phyloP scores from a whole-genome alignment of 1,140 invertebrate species.

The Octopus sinensis region DNA sequence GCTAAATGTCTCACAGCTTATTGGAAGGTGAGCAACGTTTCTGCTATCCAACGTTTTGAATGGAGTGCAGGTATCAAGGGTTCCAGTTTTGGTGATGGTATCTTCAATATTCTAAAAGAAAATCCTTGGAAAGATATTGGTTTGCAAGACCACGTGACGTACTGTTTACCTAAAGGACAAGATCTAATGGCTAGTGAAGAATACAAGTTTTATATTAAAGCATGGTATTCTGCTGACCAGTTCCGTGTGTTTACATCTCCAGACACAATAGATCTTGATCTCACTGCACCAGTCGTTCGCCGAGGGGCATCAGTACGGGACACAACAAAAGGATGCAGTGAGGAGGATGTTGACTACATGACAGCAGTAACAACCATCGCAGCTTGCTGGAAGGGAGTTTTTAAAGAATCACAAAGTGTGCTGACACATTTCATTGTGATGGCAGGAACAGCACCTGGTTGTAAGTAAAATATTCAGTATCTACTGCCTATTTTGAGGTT shows the following conservation, averaged over 20 bases:
- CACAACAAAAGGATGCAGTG: slow-evolving; percentile 18
- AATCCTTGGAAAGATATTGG: slow-evolving; percentile 34
- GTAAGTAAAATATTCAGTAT: slow-evolving; percentile 15
- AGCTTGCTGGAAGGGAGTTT: slow-evolving; percentile 34
- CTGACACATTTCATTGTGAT: slow-evolving; percentile 23
- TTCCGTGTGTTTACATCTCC: slow-evolving; percentile 23
- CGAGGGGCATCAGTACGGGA: slow-evolving; percentile 28
- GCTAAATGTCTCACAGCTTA: slow-evolving; percentile 27
- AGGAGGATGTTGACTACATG: slow-evolving; percentile 31
- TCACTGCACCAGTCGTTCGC: slow-evolving; percentile 24
- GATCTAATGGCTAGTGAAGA: slow-evolving; percentile 14
- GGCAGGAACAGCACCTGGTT: slow-evolving; percentile 28
- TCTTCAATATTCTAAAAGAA: slow-evolving; percentile 26
- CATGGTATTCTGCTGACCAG: slow-evolving; percentile 25
- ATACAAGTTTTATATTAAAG: slow-evolving; percentile 34
- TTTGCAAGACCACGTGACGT: slow-evolving; percentile 18
- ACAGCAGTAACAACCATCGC: slow-evolving; percentile 19
- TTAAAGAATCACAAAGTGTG: slow-evolving; percentile 30
- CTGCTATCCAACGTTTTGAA: slow-evolving; percentile 24
- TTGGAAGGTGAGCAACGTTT: slow-evolving; percentile 16
- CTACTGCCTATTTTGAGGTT: neutral
- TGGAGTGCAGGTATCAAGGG: slow-evolving; percentile 32
- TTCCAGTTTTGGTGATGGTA: slow-evolving; percentile 22
- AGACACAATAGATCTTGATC: slow-evolving; percentile 25
- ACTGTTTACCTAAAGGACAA: slow-evolving; percentile 27